Evolutionary conservation across 2,888 invertebrate genomes (phyloP).

Genomic region (Bembecia ichneumoniformis): DNA sequence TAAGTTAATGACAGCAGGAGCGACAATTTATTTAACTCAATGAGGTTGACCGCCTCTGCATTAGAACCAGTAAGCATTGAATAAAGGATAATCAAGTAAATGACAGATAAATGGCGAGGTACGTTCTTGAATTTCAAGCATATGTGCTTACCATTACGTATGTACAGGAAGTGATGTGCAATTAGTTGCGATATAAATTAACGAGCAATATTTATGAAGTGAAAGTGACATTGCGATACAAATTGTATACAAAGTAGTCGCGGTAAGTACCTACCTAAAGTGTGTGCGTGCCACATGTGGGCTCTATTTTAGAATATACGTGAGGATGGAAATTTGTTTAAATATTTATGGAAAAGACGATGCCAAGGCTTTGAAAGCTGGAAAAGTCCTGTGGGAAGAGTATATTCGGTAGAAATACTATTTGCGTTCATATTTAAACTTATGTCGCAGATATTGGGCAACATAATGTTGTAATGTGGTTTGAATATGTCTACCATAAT

Average conservation of each 20-base stretch:
- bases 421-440: no score
- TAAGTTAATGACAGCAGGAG: not conserved
- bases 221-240: slow-evolving; percentile 62
- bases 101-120: slow-evolving; percentile 10
- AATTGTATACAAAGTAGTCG: slow-evolving; percentile 15
- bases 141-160: no score
- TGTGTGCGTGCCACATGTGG: slow-evolving; percentile 25
- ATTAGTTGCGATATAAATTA: not conserved
- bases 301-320: slow-evolving; percentile 7
- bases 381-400: no score
- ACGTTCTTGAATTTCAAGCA: not conserved
- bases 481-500: no score
- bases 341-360: no score
- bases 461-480: no score
- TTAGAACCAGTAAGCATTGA: slow-evolving; percentile 22
- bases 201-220: slow-evolving; percentile 20
- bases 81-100: slow-evolving; percentile 30
- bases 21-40: slow-evolving; percentile 28
- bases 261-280: slow-evolving; percentile 21
- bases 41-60: slow-evolving; percentile 53
- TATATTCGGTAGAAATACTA: no score
- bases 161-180: not conserved
- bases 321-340: no score
- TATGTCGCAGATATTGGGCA: no score
- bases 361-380: no score